These are phyloP conservation scores for Rosalia funebris DNA, from an alignment of 2,888 invertebrate genomes.

Conservation along the genomic window DNA sequence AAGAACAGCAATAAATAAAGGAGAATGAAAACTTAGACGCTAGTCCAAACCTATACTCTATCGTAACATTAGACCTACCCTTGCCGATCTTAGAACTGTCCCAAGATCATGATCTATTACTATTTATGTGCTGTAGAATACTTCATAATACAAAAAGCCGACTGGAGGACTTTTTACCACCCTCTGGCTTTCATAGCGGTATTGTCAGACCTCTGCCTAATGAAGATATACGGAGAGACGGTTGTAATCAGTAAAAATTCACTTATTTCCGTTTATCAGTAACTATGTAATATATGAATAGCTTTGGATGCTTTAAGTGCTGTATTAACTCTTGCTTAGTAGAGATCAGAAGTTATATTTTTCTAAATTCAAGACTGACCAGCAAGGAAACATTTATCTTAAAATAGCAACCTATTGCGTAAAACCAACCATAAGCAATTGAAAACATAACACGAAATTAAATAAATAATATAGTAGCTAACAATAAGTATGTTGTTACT, in stretches of 20 bases:
- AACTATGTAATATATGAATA: not conserved
- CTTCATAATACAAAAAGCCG: conserved; percentile 30
- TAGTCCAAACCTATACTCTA: conserved; percentile 9
- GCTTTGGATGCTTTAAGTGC: too few species aligned
- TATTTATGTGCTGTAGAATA: conserved; percentile 35
- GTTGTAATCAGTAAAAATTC: conserved; percentile 4
- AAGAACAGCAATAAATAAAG: conserved; percentile 12
- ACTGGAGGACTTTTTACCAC: conserved; percentile 13
- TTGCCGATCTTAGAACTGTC: conserved; percentile 37
- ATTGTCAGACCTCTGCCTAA: conserved; percentile 3
- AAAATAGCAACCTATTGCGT: too few species aligned
- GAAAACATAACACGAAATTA: too few species aligned
- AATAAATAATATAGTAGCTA: too few species aligned
- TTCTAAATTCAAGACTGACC: too few species aligned
- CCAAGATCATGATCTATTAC: conserved; percentile 36
- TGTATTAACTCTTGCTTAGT: too few species aligned
- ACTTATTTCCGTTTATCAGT: not conserved
- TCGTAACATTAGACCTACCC: conserved; percentile 3
- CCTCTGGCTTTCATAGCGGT: conserved; percentile 2
- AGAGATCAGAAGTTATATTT: too few species aligned
- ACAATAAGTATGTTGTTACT: too few species aligned
- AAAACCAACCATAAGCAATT: too few species aligned
- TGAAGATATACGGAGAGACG: conserved; percentile 5
- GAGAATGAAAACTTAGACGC: conserved; percentile 19
- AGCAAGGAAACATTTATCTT: too few species aligned